A percentile compares a stretch with the other conserved stretches of the same genome.
These are phyloP conservation scores for Drosophila nr. perissopoda DNA, from an alignment of 2,888 invertebrate genomes.

Conservation along the genomic window DNA sequence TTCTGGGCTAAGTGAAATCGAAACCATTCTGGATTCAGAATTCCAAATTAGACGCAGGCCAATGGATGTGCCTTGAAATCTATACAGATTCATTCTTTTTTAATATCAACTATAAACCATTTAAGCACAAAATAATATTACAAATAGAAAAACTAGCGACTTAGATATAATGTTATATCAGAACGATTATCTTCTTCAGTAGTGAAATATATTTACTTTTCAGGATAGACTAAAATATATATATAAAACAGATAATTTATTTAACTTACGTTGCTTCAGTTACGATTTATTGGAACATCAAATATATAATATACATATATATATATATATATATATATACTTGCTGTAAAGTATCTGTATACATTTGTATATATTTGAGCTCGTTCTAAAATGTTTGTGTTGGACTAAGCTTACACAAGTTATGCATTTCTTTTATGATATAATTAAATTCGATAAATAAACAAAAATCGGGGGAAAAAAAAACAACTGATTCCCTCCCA, in stretches of 20 bases:
- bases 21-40: constrained; percentile 3
- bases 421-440: constrained; percentile 19
- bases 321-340: too few species aligned
- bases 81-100: background rate
- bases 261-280: background rate
- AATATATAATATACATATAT: too few species aligned
- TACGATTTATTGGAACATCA: background rate
- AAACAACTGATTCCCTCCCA: background rate
- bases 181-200: background rate
- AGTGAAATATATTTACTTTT: background rate
- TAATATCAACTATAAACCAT: background rate
- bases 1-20: background rate
- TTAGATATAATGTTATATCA: background rate
- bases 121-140: background rate
- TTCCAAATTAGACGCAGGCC: background rate
- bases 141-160: background rate
- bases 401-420: constrained; percentile 4
- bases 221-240: background rate
- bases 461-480: constrained; percentile 11
- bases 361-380: background rate
- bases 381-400: background rate
- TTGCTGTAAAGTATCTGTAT: background rate
- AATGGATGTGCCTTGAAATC: background rate
- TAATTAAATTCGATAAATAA: constrained; percentile 31
- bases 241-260: background rate